Conservation (phyloP, 2,797 vertebrate genomes). For the Megalops cyprinoides region DNA sequence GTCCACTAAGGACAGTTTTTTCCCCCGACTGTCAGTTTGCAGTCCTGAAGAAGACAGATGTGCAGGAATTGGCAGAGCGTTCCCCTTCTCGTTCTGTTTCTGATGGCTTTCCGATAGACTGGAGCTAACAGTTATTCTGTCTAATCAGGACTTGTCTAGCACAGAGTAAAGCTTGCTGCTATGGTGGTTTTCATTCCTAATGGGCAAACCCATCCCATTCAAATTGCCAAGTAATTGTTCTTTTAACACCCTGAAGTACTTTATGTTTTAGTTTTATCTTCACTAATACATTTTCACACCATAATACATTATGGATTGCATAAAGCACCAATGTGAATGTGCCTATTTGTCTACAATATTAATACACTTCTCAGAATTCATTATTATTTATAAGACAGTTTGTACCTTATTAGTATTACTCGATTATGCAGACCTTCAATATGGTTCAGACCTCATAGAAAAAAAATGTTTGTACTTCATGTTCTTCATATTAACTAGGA, state of each 20-base stretch:
- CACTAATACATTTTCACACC: not conserved
- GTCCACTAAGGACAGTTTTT: not conserved
- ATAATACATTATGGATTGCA: constrained; percentile 16
- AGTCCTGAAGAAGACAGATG: not conserved
- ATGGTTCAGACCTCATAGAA: not conserved
- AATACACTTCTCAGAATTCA: not conserved
- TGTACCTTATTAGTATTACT: not conserved
- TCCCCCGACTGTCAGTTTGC: not conserved
- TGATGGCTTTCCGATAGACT: constrained; percentile 4
- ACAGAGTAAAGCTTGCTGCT: not conserved
- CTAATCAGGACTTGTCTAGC: not conserved
- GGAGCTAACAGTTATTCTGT: not conserved
- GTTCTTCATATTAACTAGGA: not conserved
- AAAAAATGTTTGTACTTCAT: not conserved
- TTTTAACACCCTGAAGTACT: not conserved
- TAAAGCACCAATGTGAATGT: not conserved
- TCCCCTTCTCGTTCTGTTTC: not conserved
- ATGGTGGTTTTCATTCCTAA: not conserved
- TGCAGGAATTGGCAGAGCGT: not conserved
- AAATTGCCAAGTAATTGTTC: not conserved
- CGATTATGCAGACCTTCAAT: not conserved
- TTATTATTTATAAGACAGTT: constrained; percentile 14
- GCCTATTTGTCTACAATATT: not conserved
- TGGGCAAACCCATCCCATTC: not conserved
- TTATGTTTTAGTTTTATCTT: not conserved